Conservation (phyloP, 2,888 invertebrate genomes). For the Hanleya hanleyi region DNA sequence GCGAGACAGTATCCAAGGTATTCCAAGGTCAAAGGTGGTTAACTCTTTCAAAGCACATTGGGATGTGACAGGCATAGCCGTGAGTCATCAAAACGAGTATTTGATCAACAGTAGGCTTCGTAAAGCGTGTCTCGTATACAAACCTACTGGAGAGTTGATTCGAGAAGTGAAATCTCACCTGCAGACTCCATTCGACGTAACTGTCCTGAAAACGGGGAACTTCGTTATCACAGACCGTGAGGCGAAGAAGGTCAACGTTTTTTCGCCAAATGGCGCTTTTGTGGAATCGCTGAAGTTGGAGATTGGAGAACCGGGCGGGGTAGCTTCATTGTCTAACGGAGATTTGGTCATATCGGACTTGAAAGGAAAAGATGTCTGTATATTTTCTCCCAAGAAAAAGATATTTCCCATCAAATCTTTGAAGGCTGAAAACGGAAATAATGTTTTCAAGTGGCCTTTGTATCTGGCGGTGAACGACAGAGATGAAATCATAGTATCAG, state of each 20-base stretch:
- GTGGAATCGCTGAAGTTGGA: not conserved
- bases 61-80: not conserved
- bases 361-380: not conserved
- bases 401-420: not conserved
- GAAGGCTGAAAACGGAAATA: not conserved
- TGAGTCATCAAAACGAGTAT: not conserved
- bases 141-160: not conserved
- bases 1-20: not conserved
- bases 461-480: conserved; percentile 32
- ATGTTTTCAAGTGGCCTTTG: not conserved
- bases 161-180: not conserved
- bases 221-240: not conserved
- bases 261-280: not conserved
- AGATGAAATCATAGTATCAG: conserved; percentile 31
- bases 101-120: not conserved
- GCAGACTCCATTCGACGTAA: not conserved
- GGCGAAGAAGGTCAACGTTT: not conserved
- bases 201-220: not conserved
- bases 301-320: not conserved
- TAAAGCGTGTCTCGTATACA: not conserved
- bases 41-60: not conserved
- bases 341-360: not conserved
- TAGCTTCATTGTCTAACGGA: not conserved
- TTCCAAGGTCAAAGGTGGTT: not conserved
- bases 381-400: not conserved